Evolutionary conservation across 2,888 invertebrate genomes (phyloP), one percentile per base, ranked within the genome.

Genomic region (Cheilosia vernalis): DNA sequence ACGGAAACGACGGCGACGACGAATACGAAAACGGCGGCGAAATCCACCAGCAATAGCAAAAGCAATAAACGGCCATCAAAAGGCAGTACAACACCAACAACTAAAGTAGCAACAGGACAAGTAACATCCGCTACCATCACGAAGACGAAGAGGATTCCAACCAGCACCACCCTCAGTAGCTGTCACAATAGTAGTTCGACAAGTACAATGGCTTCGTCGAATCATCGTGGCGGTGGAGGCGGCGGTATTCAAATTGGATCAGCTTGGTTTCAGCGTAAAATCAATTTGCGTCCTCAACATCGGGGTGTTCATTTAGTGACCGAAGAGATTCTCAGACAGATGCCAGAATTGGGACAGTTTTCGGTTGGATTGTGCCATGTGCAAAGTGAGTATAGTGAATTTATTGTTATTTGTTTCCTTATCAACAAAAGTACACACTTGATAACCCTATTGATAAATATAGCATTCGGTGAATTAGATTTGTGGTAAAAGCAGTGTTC

Each of bases 241-340:
- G 89, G 87, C 87, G 97, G 97, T 93, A 96, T 98, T 93, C 97
- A 97, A 94, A 96, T 97, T 92, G 98, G 98, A 93, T 97, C 97
- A 93, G 98, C 98, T 93, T 99, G 98, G 98, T 98, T 98, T 94
- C 98, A 99, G 94, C 96, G 97, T 93, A 98, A 98, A 94, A 96
- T 99, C 93, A 97, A 97, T 93, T 95, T 99, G 93, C 95, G 98
- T 93, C 97, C 98, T 90, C 98, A 98, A 93, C 98, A 98, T 93
- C 95, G 98, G 92, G 98, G 98, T 91, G 98, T 98, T 92, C 98
- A 99, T 94, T 95, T 98, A 90, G 97, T 99, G 90, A 98, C 98
- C 88, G 98, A 99, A 93, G 98, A 98, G 94, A 97, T 99, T 91
- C 94, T 98, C 88, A 95, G 97, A 93, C 97, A 97, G 94, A 95